These are phyloP conservation scores for Volucella inanis DNA, from an alignment of 2,888 invertebrate species.

Conservation along the genomic window DNA sequence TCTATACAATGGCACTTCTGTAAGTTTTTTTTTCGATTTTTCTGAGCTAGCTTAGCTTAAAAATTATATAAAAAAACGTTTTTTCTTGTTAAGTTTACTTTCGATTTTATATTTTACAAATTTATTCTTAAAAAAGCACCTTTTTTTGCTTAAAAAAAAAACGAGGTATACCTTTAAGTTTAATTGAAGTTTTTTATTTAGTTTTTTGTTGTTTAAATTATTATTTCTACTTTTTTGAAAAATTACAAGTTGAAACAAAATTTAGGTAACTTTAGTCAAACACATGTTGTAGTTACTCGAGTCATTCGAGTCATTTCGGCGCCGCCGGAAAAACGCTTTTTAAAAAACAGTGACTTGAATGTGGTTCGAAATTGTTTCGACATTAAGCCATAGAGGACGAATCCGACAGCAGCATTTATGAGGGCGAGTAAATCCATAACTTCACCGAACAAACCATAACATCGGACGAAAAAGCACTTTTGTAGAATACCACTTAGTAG, in stretches of 20 bases:
- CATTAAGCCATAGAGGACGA: conserved; percentile 96
- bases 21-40: conserved; percentile 17
- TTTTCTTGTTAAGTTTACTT: background rate
- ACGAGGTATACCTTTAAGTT: background rate
- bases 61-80: background rate
- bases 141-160: conserved; percentile 4
- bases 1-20: conserved; percentile 70
- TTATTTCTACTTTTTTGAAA: background rate
- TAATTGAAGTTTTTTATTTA: conserved; percentile 2
- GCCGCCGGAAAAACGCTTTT: conserved; percentile 85
- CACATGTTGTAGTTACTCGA: conserved; percentile 82
- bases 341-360: conserved; percentile 88
- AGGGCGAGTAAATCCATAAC: conserved; percentile 95
- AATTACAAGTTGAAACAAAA: conserved; percentile 41
- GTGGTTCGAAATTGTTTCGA: conserved; percentile 95
- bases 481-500: conserved; percentile 88
- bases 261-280: conserved; percentile 78
- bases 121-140: background rate
- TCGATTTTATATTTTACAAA: background rate
- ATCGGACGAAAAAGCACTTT: conserved; percentile 89
- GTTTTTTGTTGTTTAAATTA: background rate
- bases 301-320: conserved; percentile 82
- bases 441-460: conserved; percentile 92
- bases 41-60: background rate
- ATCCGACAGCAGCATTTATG: conserved; percentile 95